These are phyloP conservation scores for Eulemur macaco DNA, from an alignment of 2,113 vertebrate genomes.

Conservation along the genomic window DNA sequence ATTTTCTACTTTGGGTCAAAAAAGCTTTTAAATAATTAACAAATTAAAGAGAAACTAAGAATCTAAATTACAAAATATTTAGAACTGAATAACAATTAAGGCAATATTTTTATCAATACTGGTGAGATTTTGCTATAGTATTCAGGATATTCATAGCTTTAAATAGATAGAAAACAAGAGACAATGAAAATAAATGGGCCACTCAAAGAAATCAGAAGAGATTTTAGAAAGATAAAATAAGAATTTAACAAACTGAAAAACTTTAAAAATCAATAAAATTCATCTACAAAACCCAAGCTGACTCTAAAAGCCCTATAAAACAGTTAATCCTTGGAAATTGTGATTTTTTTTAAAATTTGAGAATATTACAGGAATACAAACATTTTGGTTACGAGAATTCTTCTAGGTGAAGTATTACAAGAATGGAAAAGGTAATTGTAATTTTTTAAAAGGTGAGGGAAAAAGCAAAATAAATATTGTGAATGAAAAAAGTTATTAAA, in stretches of 20 bases:
- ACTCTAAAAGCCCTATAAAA: background rate
- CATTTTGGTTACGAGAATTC: no score
- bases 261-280: background rate
- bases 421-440: background rate
- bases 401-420: no score
- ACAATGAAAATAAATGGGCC: background rate
- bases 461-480: background rate
- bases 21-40: background rate
- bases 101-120: background rate
- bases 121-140: background rate
- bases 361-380: no score
- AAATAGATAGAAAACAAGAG: background rate
- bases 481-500: background rate
- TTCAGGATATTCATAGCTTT: background rate
- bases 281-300: background rate
- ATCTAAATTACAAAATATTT: background rate
- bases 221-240: background rate
- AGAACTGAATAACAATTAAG: background rate
- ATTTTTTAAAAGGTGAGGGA: background rate
- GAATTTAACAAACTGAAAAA: background rate
- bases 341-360: background rate
- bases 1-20: background rate
- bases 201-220: background rate
- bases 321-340: background rate
- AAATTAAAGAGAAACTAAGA: background rate